Conservation (phyloP, 2,113 vertebrate species). For the Thamnophis sirtalis region DNA sequence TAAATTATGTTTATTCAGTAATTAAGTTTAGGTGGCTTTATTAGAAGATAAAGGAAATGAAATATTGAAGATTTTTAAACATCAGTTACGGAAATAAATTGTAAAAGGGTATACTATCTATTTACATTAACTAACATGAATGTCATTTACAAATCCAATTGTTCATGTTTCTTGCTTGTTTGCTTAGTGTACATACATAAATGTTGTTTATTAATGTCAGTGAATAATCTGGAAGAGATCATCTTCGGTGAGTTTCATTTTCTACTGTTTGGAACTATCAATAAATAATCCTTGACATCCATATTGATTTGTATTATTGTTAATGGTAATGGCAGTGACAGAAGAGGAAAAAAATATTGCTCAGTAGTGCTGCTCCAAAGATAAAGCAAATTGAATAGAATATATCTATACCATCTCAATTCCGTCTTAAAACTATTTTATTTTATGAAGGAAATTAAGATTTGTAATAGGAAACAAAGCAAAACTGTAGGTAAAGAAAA, state of each 20-base stretch:
- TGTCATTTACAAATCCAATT: not conserved
- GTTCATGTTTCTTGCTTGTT: not conserved
- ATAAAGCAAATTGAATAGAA: constrained; percentile 5
- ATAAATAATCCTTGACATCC: not conserved
- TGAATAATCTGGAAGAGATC: not conserved
- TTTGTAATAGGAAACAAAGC: not conserved
- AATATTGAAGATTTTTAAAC: not conserved
- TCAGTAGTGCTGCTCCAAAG: not conserved
- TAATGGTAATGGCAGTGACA: not conserved
- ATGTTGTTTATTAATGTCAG: not conserved
- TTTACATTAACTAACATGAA: not conserved
- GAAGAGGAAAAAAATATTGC: not conserved
- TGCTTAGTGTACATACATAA: not conserved
- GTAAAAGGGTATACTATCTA: not conserved
- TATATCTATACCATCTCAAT: not conserved
- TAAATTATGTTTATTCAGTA: no score
- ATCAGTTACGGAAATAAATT: not conserved
- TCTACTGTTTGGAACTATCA: not conserved
- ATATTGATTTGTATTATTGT: constrained; percentile 6
- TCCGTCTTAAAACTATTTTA: not conserved
- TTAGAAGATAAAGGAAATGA: not conserved
- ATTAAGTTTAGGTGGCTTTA: not conserved
- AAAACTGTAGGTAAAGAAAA: not conserved
- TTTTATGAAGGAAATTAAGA: not conserved
- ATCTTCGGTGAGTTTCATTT: not conserved